Conservation (phyloP, 2,888 invertebrate species). For the Boloria euphrosyne region DNA sequence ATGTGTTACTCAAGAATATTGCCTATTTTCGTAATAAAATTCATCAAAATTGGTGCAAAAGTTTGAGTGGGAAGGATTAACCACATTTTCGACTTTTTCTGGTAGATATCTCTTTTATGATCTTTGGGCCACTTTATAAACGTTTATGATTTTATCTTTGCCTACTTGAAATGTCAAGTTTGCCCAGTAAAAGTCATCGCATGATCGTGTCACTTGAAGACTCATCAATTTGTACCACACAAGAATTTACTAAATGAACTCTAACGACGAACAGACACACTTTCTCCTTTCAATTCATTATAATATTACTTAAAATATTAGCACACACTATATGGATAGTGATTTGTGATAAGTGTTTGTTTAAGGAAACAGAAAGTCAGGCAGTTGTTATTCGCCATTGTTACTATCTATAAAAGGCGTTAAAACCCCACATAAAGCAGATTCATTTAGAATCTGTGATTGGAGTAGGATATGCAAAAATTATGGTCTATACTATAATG, state of each 20-base stretch:
- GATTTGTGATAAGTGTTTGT: neutral
- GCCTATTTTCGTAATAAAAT: too few relatives aligned
- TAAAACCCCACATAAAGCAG: too few relatives aligned
- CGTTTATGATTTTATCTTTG: neutral
- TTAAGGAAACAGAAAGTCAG: neutral
- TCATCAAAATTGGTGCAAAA: too few relatives aligned
- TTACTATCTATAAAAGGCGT: too few relatives aligned
- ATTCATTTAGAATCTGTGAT: too few relatives aligned
- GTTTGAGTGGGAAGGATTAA: neutral
- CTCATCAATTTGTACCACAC: constrained; percentile 35
- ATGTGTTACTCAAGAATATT: too few relatives aligned
- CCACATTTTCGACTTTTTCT: neutral
- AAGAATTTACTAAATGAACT: constrained; percentile 46
- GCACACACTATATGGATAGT: too few relatives aligned
- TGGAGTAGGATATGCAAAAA: too few relatives aligned
- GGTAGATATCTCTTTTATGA: neutral
- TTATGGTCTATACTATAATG: too few relatives aligned
- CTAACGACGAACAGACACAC: constrained; percentile 54
- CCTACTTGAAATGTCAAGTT: constrained; percentile 19
- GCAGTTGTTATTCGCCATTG: too few relatives aligned
- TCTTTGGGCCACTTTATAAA: neutral
- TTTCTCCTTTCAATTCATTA: constrained; percentile 64
- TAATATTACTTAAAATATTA: constrained; percentile 34
- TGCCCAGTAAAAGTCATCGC: constrained; percentile 20
- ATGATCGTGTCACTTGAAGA: constrained; percentile 33